These are phyloP conservation scores for Holacanthus passer DNA, from an alignment of 2,113 vertebrate species.

Conservation along the genomic window DNA sequence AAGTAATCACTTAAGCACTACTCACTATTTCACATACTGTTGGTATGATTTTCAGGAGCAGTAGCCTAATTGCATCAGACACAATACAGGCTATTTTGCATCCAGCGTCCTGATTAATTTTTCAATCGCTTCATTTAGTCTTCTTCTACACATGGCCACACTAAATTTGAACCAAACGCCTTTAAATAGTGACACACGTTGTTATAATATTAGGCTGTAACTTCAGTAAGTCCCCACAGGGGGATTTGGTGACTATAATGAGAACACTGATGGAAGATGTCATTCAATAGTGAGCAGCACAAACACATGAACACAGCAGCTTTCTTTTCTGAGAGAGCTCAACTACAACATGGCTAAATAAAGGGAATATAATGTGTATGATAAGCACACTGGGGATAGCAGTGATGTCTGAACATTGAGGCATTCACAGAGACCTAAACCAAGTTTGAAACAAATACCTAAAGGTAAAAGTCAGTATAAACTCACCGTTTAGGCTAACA, in stretches of 20 bases:
- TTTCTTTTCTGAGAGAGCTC: neutral
- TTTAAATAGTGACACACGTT: neutral
- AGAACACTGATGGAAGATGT: slow-evolving; percentile 4
- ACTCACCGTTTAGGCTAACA: neutral
- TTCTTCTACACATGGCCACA: neutral
- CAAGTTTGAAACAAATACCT: neutral
- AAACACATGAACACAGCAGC: neutral
- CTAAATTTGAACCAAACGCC: neutral
- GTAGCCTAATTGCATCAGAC: slow-evolving; percentile 15
- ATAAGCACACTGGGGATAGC: neutral
- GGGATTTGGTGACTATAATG: neutral
- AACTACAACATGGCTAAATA: neutral
- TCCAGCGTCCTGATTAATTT: neutral
- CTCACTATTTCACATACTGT: slow-evolving; percentile 29
- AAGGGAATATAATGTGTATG: neutral
- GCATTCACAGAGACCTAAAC: neutral
- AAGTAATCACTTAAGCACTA: slow-evolving; percentile 27
- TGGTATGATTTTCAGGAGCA: neutral
- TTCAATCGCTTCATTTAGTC: neutral
- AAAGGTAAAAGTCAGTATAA: neutral
- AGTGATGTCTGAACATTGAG: neutral
- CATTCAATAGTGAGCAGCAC: neutral
- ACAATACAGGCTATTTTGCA: neutral
- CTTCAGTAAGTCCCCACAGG: neutral
- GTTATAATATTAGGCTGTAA: neutral